These are phyloP conservation scores for Pantherophis guttatus DNA, from an alignment of 2,113 vertebrate genomes.

Conservation along the genomic window DNA sequence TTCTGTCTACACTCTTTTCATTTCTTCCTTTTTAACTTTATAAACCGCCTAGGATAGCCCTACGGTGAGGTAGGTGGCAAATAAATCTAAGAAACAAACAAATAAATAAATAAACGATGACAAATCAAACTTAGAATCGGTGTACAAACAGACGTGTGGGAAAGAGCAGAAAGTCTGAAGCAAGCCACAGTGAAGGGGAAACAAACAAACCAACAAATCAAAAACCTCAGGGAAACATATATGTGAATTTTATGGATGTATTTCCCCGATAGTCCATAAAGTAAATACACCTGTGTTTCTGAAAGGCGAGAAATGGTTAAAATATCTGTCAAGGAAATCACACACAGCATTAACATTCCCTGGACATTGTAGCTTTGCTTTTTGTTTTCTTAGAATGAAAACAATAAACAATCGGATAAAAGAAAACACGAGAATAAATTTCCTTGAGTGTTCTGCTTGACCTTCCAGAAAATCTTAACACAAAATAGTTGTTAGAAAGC, in stretches of 20 bases:
- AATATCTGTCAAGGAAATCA: background rate
- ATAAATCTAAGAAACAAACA: no score
- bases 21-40: no score
- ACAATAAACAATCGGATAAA: constrained; percentile 33
- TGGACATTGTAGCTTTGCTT: background rate
- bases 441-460: constrained; percentile 26
- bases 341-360: constrained; percentile 1
- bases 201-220: background rate
- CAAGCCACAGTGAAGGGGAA: background rate
- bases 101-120: background rate
- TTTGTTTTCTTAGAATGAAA: background rate
- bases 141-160: background rate
- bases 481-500: constrained; percentile 38
- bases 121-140: background rate
- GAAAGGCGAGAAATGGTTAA: background rate
- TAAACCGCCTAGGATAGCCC: no score
- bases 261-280: background rate
- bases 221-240: background rate
- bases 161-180: background rate
- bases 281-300: background rate
- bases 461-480: constrained; percentile 28
- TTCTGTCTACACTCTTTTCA: no score
- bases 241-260: background rate
- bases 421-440: constrained; percentile 23
- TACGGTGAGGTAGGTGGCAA: no score